Base-by-base conservation (phyloP, 2,797 vertebrate genomes). In the Falco biarmicus region DNA sequence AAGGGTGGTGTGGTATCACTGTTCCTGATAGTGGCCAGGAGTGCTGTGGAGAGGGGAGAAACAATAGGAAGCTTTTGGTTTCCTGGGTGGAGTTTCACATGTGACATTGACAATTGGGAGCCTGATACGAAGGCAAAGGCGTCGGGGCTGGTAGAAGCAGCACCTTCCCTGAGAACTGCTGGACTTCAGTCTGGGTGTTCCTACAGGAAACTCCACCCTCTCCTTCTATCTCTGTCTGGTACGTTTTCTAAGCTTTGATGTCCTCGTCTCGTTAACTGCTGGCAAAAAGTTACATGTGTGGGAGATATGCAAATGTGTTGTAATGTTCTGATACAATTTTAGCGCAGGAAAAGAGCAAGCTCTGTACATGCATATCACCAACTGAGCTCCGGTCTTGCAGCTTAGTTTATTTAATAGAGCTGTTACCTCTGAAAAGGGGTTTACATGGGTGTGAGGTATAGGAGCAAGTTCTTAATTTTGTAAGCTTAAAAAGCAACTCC, bases 261-360 rank as follows among this genome's bases (percentile, higher is more conserved):
- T 41, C 13, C 3, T 34, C 2, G 3, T 85, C 88, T 68, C 65
- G n/a, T 71, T 90, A 59, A 59, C 50, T 87, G 86, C 95, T 93
- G 79, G 79, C 69, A 89, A 43, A 85, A 95, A 90, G 28, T 74
- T 75, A n/a, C 11, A 5, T 71, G 76, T 76, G 96, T 87, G 92
- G 96, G 94, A 95, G 93, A 92, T 92, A 95, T 39, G 90, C 83
- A 95, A 93, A 92, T 95, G 7, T 76, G 59, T 77, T 91, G 82
- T 70, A 84, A 87, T 80, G 87, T 92, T 92, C 92, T 85, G 82
- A 22, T 92, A 79, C 34, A 96, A 97, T 90, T 96, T 96, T 96
- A 97, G 92, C 11, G 22, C 73, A 70, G 79, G 87, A 92, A 91
- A 95, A 89, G 92, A 96, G 93, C 84, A 92, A 94, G 76, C 56